A percentile compares a stretch with the other conserved stretches of the same genome.
Evolutionary conservation across 2,888 invertebrate species (phyloP).

Genomic region (Allophyes oxyacanthae): DNA sequence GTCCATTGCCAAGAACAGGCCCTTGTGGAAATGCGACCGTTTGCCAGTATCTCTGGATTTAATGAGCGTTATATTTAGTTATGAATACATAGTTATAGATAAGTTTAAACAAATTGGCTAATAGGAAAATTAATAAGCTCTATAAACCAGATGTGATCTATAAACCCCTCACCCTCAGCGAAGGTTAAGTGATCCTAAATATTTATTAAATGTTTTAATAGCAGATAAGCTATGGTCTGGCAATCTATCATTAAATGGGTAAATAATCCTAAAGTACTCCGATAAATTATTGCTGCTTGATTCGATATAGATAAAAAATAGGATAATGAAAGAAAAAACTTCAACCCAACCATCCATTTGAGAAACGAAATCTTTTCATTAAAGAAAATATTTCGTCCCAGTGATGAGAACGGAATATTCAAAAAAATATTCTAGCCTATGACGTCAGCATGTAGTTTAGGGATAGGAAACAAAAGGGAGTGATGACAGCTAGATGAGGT

Average conservation of each 20-base stretch:
- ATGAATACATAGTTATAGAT: conserved; percentile 3
- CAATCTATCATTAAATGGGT: background rate
- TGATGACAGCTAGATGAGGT: conserved; percentile 40
- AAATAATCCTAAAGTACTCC: too few species aligned
- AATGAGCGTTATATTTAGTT: conserved; percentile 9
- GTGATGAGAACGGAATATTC: conserved; percentile 2
- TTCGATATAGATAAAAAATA: background rate
- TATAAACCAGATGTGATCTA: conserved; percentile 23
- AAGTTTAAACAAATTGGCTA: background rate
- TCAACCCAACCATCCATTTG: too few species aligned
- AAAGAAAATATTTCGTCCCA: background rate
- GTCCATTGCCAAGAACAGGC: conserved; percentile 57
- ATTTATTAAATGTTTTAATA: conserved; percentile 14
- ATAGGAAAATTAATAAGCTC: conserved; percentile 1
- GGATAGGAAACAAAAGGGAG: conserved; percentile 31
- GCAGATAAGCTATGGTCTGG: conserved; percentile 7
- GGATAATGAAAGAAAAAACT: too few species aligned
- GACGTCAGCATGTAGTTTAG: conserved; percentile 17
- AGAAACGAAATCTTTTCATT: too few species aligned
- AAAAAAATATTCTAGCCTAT: conserved; percentile 7
- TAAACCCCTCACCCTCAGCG: conserved; percentile 11
- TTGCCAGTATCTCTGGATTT: conserved; percentile 37
- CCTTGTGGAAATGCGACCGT: conserved; percentile 31
- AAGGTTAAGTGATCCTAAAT: conserved; percentile 21
- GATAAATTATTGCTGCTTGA: background rate